Evolutionary conservation across 2,113 vertebrate genomes (phyloP).

Genomic region (Ciconia boyciana): DNA sequence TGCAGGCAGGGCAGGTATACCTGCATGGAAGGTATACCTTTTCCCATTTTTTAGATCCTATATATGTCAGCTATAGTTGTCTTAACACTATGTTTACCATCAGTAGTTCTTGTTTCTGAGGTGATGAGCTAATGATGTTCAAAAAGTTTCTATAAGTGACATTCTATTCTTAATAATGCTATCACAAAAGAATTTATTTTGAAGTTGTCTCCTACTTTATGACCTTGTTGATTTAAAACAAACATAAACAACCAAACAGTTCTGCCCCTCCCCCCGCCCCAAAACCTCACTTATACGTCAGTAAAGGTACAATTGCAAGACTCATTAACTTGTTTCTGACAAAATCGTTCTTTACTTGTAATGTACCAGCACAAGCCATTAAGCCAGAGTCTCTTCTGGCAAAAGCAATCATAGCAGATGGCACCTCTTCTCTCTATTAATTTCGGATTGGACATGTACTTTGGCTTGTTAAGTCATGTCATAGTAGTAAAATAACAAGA

Average conservation of each 20-base stretch:
- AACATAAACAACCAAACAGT: background rate
- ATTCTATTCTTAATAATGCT: background rate
- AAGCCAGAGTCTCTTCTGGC: slow-evolving; percentile 64
- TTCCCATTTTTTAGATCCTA: background rate
- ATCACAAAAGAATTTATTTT: background rate
- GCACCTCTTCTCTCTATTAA: slow-evolving; percentile 69
- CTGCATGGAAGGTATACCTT: background rate
- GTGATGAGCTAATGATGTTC: background rate
- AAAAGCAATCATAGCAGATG: slow-evolving; percentile 69
- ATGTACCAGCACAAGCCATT: slow-evolving; percentile 64
- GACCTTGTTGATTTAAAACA: background rate
- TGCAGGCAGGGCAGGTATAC: background rate
- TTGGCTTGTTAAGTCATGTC: slow-evolving; percentile 67
- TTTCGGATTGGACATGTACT: slow-evolving; percentile 66
- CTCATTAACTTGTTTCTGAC: slow-evolving; percentile 62
- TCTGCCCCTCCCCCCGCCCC: background rate
- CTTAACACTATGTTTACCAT: background rate
- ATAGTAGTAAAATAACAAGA: slow-evolving; percentile 57
- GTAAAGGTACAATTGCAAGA: slow-evolving; percentile 31
- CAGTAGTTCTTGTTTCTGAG: background rate
- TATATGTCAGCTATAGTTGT: background rate
- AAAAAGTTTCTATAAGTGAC: background rate
- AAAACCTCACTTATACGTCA: background rate
- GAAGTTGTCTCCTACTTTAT: background rate
- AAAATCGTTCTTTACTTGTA: slow-evolving; percentile 48